Conservation (phyloP, 1,140 invertebrate species). For the Portunus trituberculatus region DNA sequence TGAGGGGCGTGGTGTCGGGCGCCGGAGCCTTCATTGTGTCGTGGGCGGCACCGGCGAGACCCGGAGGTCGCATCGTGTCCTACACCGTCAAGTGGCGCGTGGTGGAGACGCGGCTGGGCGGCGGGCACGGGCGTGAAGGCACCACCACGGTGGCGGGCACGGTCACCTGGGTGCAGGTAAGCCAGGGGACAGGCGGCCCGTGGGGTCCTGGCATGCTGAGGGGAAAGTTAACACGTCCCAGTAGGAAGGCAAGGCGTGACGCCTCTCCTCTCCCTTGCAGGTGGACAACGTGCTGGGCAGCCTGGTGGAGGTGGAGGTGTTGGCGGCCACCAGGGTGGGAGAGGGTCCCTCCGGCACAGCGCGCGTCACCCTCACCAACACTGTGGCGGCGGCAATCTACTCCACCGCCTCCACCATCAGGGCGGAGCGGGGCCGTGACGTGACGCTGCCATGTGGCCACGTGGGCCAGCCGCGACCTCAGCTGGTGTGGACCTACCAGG, state of each 20-base stretch:
- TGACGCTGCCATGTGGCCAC: slow-evolving; percentile 88
- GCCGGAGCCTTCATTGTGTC: slow-evolving; percentile 80
- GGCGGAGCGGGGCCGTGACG: slow-evolving; percentile 91
- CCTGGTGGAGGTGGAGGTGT: slow-evolving; percentile 79
- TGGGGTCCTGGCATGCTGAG: too few relatives aligned
- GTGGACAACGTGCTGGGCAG: slow-evolving; percentile 74
- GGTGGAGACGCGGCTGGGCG: slow-evolving; percentile 80
- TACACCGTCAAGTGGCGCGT: slow-evolving; percentile 86
- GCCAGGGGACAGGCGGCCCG: background rate
- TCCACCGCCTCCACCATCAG: slow-evolving; percentile 86
- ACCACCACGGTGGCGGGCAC: slow-evolving; percentile 71
- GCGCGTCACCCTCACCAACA: slow-evolving; percentile 74
- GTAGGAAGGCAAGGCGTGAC: too few relatives aligned
- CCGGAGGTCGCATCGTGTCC: slow-evolving; percentile 81
- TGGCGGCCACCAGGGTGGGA: slow-evolving; percentile 79
- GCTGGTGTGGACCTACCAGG: slow-evolving; percentile 84
- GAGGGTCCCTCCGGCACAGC: slow-evolving; percentile 78
- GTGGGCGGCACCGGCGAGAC: slow-evolving; percentile 81
- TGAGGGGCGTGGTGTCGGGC: slow-evolving; percentile 81
- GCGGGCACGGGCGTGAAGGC: slow-evolving; percentile 67
- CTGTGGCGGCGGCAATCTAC: slow-evolving; percentile 81
- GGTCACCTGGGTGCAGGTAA: slow-evolving; percentile 75
- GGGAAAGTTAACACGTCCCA: too few relatives aligned
- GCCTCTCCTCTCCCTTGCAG: slow-evolving; percentile 36
- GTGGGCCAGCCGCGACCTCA: slow-evolving; percentile 86